Evolutionary conservation across 1,140 invertebrate species (phyloP), one percentile per base, ranked within the genome.

Genomic region (Philotrypesis tridentata): DNA sequence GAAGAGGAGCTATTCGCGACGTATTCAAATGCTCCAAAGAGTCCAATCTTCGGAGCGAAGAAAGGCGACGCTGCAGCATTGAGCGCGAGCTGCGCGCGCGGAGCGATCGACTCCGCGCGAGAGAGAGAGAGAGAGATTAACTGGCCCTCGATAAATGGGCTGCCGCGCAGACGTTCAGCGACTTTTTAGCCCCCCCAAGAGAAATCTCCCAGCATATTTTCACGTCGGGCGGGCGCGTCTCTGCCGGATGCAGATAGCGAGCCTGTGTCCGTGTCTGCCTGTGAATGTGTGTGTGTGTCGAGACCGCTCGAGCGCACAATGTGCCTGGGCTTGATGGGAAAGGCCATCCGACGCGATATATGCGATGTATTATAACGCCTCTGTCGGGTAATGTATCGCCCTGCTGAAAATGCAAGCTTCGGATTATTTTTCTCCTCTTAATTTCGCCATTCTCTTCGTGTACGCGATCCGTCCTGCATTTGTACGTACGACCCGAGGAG

Each of bases 231-330:
- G 61, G 86, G 89, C 84, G 84, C 82, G 86, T 87, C 86, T 89
- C 87, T 89, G 90, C 90, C 91, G 90, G 91, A 92, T 92, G 90
- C 89, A 92, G 91, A 92, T 91, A 92, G 90, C 87, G 84, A 43
- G n/a, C n/a, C n/a, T 21, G 83, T 67, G 82, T 74, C 81, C 79
- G 70, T 80, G 2, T 80, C 73, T 55, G 70, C 61, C 71, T 75
- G 79, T 72, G 79, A 72, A 82, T 86, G 83, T 84, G 80, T 83
- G 85, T 86, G 86, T 87, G 85, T 87, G 86, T 37, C 25, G 33
- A n/a, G n/a, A 14, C 23, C 23, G 63, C 14, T 55, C 27, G 65
- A 76, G 67, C n/a, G n/a, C 68, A 82, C 88, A 91, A 89, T 89
- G 86, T 87, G 12, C 29, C 21, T 2, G 12, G 2, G 23, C 73